phyloP scores from a whole-genome alignment of 53 echinoderm and acorn worm genomes.

The Echinometra lucunter region DNA sequence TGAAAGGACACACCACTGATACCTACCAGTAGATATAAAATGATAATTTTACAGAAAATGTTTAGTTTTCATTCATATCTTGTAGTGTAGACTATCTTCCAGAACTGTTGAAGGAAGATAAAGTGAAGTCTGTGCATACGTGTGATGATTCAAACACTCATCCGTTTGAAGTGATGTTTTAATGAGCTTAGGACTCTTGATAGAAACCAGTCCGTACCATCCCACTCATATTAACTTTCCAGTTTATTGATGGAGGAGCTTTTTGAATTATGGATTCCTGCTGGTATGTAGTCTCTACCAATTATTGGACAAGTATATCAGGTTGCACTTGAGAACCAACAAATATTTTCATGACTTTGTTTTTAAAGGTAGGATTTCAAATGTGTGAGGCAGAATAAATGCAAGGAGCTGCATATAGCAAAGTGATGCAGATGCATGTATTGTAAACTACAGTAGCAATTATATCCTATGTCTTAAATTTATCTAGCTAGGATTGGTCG shows the following conservation, averaged over 20 bases:
- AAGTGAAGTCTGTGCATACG: neutral
- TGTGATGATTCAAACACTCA: neutral
- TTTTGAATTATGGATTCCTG: neutral
- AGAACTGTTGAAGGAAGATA: neutral
- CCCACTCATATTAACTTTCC: neutral
- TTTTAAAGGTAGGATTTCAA: neutral
- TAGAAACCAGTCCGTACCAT: neutral
- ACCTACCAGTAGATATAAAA: neutral
- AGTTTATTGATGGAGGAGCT: neutral
- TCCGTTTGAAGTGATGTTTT: slow-evolving; percentile 18
- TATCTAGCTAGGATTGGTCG: too few species aligned
- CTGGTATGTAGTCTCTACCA: neutral
- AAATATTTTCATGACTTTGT: neutral
- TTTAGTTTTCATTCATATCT: neutral
- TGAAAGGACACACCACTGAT: too few species aligned
- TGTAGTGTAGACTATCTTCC: neutral
- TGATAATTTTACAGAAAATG: neutral
- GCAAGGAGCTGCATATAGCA: too few species aligned
- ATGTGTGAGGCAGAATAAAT: neutral
- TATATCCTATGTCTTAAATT: too few species aligned
- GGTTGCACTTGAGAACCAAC: neutral
- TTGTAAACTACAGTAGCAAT: too few species aligned
- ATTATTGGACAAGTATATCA: neutral
- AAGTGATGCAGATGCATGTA: too few species aligned
- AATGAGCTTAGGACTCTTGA: neutral